Conservation (phyloP, 2,797 vertebrate species). For the Todus mexicanus region DNA sequence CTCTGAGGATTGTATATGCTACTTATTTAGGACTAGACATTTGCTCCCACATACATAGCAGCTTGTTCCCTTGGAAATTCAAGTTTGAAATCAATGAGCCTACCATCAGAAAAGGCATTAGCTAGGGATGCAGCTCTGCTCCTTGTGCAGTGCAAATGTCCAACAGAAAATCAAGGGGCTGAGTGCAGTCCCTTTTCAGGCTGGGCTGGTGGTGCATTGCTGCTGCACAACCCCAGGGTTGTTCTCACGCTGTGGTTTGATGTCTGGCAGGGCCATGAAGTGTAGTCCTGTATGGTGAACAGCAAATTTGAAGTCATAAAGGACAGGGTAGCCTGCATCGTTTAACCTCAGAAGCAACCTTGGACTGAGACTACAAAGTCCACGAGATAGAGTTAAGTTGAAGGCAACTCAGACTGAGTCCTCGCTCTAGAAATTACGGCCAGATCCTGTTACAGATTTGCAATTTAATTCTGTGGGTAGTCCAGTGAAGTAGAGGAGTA, state of each 20-base stretch:
- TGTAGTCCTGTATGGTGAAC: not conserved
- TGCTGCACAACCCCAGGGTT: not conserved
- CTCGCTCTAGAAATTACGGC: not conserved
- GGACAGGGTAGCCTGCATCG: not conserved
- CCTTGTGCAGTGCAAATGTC: not conserved
- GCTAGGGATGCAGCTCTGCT: not conserved
- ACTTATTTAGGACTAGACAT: not conserved
- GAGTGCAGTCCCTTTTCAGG: not conserved
- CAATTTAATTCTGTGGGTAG: not conserved
- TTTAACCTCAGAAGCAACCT: not conserved
- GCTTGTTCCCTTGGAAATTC: not conserved
- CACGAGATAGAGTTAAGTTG: not conserved
- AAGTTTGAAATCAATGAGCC: not conserved
- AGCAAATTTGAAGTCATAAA: not conserved
- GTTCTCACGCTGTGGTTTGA: not conserved
- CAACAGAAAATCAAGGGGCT: not conserved
- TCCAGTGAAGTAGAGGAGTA: not conserved
- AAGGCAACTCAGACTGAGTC: not conserved
- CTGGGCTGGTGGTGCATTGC: not conserved
- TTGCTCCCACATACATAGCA: not conserved
- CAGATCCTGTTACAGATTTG: not conserved
- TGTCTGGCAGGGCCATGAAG: not conserved
- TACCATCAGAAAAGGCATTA: not conserved
- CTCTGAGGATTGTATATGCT: not conserved
- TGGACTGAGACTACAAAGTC: not conserved